A percentile compares a stretch with the other conserved stretches of the same genome.
These are phyloP conservation scores for Cliona cf. orientalis DNA, from an alignment of 37 sponge, comb jelly and placozoan genomes.

Conservation along the genomic window DNA sequence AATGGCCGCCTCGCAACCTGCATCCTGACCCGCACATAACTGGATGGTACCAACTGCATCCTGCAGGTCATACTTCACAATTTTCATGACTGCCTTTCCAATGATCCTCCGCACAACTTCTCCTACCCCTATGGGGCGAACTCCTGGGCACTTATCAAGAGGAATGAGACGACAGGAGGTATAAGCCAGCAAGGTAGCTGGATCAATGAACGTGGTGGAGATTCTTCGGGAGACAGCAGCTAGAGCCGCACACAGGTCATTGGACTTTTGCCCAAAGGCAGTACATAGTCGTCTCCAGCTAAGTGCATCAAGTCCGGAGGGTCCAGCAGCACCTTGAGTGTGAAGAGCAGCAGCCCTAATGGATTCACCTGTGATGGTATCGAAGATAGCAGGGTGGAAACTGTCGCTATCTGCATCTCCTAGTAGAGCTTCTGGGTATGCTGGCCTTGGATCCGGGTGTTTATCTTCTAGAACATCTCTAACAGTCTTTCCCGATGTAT, in stretches of 20 bases:
- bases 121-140: slow-evolving; percentile 41
- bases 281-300: slow-evolving; percentile 48
- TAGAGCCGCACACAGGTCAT: slow-evolving; percentile 42
- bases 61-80: slow-evolving; percentile 18
- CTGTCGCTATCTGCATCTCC: slow-evolving; percentile 4
- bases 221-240: slow-evolving; percentile 34
- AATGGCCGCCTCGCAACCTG: slow-evolving; percentile 57
- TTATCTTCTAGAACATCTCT: slow-evolving; percentile 28
- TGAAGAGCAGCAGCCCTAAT: slow-evolving; percentile 6
- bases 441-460: slow-evolving; percentile 21
- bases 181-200: slow-evolving; percentile 5
- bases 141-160: slow-evolving; percentile 44
- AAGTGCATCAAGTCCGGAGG: slow-evolving; percentile 40
- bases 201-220: slow-evolving; percentile 55
- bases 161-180: slow-evolving; percentile 45
- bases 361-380: slow-evolving; percentile 25
- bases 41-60: slow-evolving; percentile 46
- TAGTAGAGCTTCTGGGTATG: slow-evolving; percentile 12
- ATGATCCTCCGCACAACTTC: slow-evolving; percentile 48
- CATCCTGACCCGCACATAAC: slow-evolving; percentile 55
- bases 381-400: slow-evolving; percentile 17
- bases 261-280: slow-evolving; percentile 38
- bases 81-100: slow-evolving; percentile 21
- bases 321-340: slow-evolving; percentile 49
- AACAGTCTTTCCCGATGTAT: slow-evolving; percentile 12